Evolutionary conservation across 2,113 vertebrate genomes (phyloP).

Genomic region (Rhabdomys dilectus): DNA sequence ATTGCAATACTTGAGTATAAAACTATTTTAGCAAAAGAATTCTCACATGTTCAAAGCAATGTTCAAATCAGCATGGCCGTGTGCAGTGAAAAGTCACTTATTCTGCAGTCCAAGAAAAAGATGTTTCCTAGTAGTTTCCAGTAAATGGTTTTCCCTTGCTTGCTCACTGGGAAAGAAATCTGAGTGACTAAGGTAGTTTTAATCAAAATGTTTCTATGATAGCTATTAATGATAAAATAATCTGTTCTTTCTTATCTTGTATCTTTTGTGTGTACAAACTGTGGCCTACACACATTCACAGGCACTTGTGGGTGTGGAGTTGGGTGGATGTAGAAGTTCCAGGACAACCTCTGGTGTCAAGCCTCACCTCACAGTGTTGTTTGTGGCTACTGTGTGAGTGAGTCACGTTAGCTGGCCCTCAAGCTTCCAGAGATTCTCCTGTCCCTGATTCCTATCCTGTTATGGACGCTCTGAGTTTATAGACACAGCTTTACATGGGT

Average conservation of each 20-base stretch:
- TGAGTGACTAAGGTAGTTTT: not conserved
- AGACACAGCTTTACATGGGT: not conserved
- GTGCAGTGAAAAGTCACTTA: not conserved
- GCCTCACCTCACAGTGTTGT: not conserved
- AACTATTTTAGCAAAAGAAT: constrained; percentile 37
- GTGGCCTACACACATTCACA: too few relatives aligned
- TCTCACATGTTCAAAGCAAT: not conserved
- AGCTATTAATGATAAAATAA: constrained; percentile 41
- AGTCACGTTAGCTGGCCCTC: not conserved
- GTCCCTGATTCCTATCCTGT: not conserved
- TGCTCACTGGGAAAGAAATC: not conserved
- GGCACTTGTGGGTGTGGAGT: too few relatives aligned
- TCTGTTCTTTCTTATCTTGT: not conserved
- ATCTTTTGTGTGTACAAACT: not conserved
- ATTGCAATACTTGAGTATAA: not conserved
- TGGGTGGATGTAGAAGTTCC: not conserved
- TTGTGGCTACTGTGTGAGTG: not conserved
- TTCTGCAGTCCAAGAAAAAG: not conserved
- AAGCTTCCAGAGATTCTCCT: not conserved
- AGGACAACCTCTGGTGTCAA: not conserved
- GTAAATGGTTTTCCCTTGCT: constrained; percentile 11
- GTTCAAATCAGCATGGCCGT: not conserved
- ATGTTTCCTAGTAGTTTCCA: constrained; percentile 10
- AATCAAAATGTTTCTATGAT: constrained; percentile 27
- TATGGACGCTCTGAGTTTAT: not conserved